A percentile compares a stretch with the other conserved stretches of the same genome.
phyloP scores from a whole-genome alignment of 2,797 vertebrate genomes.

The Phylloscopus collybita region DNA sequence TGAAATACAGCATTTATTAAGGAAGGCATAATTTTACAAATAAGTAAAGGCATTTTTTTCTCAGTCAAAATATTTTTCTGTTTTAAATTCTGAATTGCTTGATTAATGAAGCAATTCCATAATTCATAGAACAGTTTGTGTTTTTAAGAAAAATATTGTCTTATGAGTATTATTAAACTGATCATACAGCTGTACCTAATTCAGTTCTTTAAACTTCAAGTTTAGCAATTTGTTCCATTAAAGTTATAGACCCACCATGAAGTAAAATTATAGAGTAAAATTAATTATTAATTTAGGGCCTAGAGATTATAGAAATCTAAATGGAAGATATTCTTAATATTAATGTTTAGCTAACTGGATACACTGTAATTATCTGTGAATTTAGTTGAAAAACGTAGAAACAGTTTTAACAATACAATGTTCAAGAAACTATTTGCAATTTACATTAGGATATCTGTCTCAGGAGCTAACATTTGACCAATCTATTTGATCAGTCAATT shows the following conservation, averaged over 20 bases:
- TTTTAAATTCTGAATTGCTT: not conserved
- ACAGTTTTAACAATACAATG: not conserved
- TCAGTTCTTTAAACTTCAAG: not conserved
- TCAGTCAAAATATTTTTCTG: not conserved
- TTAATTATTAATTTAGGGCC: not conserved
- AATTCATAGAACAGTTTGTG: not conserved
- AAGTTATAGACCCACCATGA: not conserved
- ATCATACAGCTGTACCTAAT: not conserved
- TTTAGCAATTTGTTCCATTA: not conserved
- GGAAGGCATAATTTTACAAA: not conserved
- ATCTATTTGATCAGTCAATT: not conserved
- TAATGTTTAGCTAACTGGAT: not conserved
- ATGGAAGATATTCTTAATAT: not conserved
- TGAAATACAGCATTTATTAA: not conserved
- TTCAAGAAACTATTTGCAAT: not conserved
- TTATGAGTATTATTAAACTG: not conserved
- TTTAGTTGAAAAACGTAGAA: not conserved
- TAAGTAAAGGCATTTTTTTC: not conserved
- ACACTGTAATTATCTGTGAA: not conserved
- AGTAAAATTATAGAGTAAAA: not conserved
- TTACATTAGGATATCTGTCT: not conserved
- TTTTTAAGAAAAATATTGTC: not conserved
- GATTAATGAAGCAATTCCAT: not conserved
- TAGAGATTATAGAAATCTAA: not conserved
- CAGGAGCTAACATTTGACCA: not conserved